A percentile compares a stretch with the other conserved stretches of the same genome.
These are phyloP conservation scores for Parotocinclus haroldoi DNA, from an alignment of 2,797 vertebrate genomes.

Conservation along the genomic window DNA sequence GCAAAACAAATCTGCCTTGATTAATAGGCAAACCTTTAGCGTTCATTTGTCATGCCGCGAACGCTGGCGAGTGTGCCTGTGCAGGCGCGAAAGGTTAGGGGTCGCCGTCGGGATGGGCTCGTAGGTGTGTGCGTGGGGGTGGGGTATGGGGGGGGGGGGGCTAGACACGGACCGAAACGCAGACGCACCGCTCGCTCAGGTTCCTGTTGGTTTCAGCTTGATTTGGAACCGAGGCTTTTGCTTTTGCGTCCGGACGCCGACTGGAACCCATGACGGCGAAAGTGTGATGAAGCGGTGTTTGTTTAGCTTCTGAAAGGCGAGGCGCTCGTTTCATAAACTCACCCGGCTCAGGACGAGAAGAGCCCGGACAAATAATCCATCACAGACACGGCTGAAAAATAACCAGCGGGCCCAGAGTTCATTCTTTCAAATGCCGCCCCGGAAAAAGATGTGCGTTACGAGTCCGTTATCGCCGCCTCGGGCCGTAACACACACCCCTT, in stretches of 20 bases:
- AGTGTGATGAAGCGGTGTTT: constrained; percentile 1
- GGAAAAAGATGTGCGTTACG: too few relatives aligned
- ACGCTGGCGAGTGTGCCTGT: constrained; percentile 61
- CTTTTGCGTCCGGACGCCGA: neutral
- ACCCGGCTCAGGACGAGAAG: neutral
- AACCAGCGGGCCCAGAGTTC: neutral
- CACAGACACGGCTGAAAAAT: constrained; percentile 13
- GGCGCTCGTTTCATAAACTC: neutral
- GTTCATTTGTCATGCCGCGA: constrained; percentile 76
- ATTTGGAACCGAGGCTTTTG: neutral
- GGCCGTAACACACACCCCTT: too few relatives aligned
- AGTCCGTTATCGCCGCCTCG: too few relatives aligned
- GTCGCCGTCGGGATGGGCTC: constrained; percentile 40
- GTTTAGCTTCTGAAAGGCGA: neutral
- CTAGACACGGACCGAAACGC: constrained; percentile 24
- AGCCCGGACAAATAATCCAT: constrained; percentile 6
- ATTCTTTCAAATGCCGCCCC: constrained; percentile 15
- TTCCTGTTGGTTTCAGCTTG: neutral
- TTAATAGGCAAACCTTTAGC: constrained; percentile 77
- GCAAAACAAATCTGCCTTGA: constrained; percentile 61
- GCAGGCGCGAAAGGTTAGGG: constrained; percentile 47
- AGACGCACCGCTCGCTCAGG: neutral
- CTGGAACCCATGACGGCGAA: neutral
- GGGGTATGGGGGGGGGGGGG: too few relatives aligned
- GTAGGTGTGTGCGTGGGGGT: constrained; percentile 50